phyloP scores from a whole-genome alignment of 2,888 invertebrate species.

The Papilio protenor region DNA sequence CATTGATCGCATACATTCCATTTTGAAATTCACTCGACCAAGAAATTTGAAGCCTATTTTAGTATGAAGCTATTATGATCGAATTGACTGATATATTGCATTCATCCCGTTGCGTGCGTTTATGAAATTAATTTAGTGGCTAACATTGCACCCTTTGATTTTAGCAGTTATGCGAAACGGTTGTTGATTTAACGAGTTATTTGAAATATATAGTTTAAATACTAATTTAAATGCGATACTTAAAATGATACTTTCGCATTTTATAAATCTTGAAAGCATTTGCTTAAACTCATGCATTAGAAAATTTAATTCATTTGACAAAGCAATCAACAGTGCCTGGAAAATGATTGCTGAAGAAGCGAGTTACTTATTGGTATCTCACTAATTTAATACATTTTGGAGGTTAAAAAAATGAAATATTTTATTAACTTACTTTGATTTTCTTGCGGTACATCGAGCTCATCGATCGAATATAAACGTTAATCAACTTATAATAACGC shows the following conservation, averaged over 20 bases:
- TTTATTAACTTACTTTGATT: too few species aligned
- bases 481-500: constrained; percentile 2
- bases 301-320: too few species aligned
- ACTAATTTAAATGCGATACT: background rate
- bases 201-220: background rate
- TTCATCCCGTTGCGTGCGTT: constrained; percentile 18
- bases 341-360: too few species aligned
- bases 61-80: constrained; percentile 7
- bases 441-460: background rate
- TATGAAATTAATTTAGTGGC: constrained; percentile 25
- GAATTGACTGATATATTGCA: constrained; percentile 18
- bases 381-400: too few species aligned
- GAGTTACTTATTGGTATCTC: too few species aligned
- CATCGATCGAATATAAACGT: background rate
- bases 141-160: background rate
- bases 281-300: too few species aligned
- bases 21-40: constrained; percentile 34
- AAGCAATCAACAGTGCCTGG: too few species aligned
- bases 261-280: too few species aligned
- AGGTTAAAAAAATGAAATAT: too few species aligned
- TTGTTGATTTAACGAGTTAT: background rate
- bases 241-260: background rate
- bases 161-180: background rate
- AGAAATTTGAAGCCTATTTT: constrained; percentile 31
- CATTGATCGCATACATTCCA: constrained; percentile 28